phyloP scores from a whole-genome alignment of 2,113 vertebrate genomes.

The Macaca mulatta region DNA sequence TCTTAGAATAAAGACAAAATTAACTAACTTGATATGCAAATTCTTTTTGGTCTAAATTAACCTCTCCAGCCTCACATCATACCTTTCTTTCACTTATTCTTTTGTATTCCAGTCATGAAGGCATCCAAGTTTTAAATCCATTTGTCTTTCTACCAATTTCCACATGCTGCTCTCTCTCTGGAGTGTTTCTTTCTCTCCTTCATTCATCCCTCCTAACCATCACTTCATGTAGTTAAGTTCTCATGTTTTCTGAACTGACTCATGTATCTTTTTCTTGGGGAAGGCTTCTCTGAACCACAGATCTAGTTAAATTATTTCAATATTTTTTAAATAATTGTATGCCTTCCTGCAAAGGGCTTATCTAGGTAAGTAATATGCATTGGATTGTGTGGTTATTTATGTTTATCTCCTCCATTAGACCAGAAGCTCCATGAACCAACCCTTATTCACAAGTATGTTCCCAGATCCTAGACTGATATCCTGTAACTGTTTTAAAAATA shows the following conservation, averaged over 20 bases:
- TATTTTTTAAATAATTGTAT: neutral
- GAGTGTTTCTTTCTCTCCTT: neutral
- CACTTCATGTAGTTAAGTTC: neutral
- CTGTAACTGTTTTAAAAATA: neutral
- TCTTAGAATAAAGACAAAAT: conserved; percentile 7
- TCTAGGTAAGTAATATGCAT: neutral
- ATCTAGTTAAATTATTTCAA: neutral
- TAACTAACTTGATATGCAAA: conserved; percentile 8
- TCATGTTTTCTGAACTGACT: neutral
- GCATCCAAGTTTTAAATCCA: neutral
- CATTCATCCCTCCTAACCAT: neutral
- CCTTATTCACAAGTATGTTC: neutral
- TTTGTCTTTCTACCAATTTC: neutral
- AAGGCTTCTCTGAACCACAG: neutral
- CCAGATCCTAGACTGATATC: neutral
- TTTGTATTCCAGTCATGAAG: neutral
- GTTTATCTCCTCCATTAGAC: neutral
- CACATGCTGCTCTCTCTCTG: neutral
- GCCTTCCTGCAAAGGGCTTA: neutral
- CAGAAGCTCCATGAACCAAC: neutral
- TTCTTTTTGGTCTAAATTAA: neutral
- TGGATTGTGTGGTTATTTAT: neutral
- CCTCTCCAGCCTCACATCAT: neutral
- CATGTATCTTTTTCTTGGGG: neutral
- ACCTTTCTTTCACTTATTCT: neutral